These are phyloP conservation scores for Coregonus sp. DNA, from an alignment of 2,797 vertebrate genomes.

Conservation along the genomic window DNA sequence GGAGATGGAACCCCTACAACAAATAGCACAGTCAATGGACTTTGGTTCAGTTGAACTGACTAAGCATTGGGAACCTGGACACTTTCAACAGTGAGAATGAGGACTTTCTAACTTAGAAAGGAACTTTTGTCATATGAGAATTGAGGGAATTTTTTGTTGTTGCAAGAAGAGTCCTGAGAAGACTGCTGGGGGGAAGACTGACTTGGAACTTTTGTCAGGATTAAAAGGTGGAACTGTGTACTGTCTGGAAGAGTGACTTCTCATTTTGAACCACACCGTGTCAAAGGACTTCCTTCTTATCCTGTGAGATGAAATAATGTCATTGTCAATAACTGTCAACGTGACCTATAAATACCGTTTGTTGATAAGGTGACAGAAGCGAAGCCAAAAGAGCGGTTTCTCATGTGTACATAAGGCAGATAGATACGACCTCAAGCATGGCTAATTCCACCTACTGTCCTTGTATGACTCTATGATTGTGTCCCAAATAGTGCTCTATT, in stretches of 20 bases:
- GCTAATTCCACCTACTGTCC: neutral
- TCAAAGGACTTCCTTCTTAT: constrained; percentile 1
- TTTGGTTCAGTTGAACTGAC: neutral
- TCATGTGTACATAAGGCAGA: neutral
- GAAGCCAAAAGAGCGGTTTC: constrained; percentile 15
- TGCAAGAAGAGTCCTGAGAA: neutral
- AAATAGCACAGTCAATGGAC: neutral
- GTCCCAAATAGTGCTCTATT: neutral
- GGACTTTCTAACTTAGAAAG: neutral
- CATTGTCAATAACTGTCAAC: neutral
- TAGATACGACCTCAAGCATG: neutral
- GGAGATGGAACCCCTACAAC: neutral
- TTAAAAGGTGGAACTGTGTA: neutral
- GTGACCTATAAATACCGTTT: too few relatives aligned
- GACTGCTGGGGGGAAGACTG: neutral
- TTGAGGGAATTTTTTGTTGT: too few relatives aligned
- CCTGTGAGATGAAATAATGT: neutral
- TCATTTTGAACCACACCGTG: neutral
- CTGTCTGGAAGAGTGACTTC: constrained; percentile 22
- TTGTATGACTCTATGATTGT: neutral
- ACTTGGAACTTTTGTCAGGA: neutral
- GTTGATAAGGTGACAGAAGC: constrained; percentile 6
- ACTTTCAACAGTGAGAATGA: neutral
- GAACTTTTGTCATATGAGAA: neutral
- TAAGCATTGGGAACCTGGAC: neutral